Base-by-base conservation (phyloP, 2,888 invertebrate genomes). In the Chaitophorus viminalis region DNA sequence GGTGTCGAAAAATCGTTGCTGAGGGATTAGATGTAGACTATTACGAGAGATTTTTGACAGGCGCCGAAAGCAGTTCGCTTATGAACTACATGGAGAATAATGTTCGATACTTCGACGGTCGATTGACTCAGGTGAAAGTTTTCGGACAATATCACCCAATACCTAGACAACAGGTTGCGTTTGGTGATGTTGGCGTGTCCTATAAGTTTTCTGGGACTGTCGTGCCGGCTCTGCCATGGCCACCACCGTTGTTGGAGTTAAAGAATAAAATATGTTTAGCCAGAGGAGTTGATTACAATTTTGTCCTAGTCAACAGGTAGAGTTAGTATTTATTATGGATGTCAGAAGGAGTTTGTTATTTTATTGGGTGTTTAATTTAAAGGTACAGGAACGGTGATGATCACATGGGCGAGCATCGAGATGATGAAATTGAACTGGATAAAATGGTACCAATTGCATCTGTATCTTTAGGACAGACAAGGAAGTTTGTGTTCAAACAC, bases 361-460 rank as follows among this genome's bases (percentile, higher is more conserved):
- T 87, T 60, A 39, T 89, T 87, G 86, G 68, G 9, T 3, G n/a
- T 21, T n/a, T 31, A 21, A 31, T 89, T 89, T 89, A 89, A n/a
- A 95, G 95, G 91, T 95, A 95, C 90, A 92, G 93, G 90, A 93
- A 94, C 91, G 95, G 95, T 21, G 91, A 91, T 72, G 95, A 95
- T 90, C 93, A 94, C 90, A 95, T 95, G 91, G 94, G 95, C 18
- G 94, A 95, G 90, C 95, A 95, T 90, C 92, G 94, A 90, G 95
- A 95, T 90, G 94, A 94, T 90, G 95, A 95, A 91, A 93, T 93
- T 21, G 95, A 95, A 89, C 91, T 95, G 89, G 94, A 94, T 90
- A 92, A 92, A 17, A 91, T 91, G 5, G 92, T 92, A 77, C 94
- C 95, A 0, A 95, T 95, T 90, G 95, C 94, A 5, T 95, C 95